Conservation (phyloP, 1,140 invertebrate species). For the Sarcophaga bullata region DNA sequence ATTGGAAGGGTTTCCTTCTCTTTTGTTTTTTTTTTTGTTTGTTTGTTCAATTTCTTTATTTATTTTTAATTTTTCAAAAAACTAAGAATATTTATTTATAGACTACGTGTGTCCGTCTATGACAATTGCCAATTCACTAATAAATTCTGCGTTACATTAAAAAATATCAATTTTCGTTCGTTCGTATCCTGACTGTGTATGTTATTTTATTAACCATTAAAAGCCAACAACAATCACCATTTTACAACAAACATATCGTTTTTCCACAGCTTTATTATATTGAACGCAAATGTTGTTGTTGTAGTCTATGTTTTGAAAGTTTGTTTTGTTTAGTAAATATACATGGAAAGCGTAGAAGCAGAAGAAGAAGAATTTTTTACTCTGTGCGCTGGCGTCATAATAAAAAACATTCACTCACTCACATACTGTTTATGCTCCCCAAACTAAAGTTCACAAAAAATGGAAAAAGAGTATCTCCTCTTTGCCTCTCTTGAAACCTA, state of each 20-base stretch:
- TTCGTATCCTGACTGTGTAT: constrained; percentile 13
- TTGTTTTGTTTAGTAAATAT: constrained; percentile 35
- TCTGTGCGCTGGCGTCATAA: constrained; percentile 39
- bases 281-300: too few species aligned
- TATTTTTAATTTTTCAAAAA: not conserved
- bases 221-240: not conserved
- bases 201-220: not conserved
- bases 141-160: constrained; percentile 37
- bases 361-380: not conserved
- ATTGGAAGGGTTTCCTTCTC: not conserved
- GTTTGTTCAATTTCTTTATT: not conserved
- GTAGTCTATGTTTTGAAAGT: constrained; percentile 5
- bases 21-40: not conserved
- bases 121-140: constrained; percentile 38
- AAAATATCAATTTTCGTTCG: constrained; percentile 19
- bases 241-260: not conserved
- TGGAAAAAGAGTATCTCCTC: too few species aligned
- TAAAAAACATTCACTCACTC: constrained; percentile 36
- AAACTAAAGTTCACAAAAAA: too few species aligned
- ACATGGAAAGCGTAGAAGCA: too few species aligned
- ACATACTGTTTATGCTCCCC: not conserved
- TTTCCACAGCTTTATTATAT: too few species aligned
- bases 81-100: not conserved
- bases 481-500: too few species aligned
- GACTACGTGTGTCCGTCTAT: constrained; percentile 22